phyloP scores from a whole-genome alignment of 2,113 vertebrate species.

The Pachycephala philippinensis region DNA sequence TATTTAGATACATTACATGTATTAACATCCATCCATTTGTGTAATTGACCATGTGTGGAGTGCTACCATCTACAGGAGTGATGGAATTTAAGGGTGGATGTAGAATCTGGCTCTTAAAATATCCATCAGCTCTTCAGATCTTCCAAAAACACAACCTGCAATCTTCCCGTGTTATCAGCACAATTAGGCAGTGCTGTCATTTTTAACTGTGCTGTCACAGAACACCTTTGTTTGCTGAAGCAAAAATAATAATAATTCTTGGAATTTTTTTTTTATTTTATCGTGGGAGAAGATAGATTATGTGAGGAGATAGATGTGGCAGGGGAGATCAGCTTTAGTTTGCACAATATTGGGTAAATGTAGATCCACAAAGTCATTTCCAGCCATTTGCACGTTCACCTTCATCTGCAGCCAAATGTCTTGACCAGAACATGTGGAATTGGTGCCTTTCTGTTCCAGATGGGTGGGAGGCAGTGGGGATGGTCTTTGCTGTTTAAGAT shows the following conservation, averaged over 20 bases:
- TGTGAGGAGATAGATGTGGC: background rate
- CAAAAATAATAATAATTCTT: background rate
- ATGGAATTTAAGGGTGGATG: background rate
- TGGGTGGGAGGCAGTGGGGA: background rate
- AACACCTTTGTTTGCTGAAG: background rate
- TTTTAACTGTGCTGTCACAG: background rate
- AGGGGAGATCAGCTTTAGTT: background rate
- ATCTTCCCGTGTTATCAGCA: background rate
- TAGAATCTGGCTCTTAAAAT: background rate
- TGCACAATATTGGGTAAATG: background rate
- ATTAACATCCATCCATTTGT: background rate
- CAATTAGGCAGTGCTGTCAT: background rate
- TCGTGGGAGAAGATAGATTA: background rate
- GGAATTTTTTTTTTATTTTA: background rate
- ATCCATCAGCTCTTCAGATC: background rate
- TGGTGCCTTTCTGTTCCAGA: background rate
- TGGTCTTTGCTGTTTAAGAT: slow-evolving; percentile 13
- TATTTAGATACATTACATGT: background rate
- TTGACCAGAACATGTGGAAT: background rate
- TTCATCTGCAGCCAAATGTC: background rate
- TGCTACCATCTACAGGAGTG: background rate
- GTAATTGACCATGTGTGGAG: rapidly evolving
- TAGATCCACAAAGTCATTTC: background rate
- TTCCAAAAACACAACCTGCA: background rate
- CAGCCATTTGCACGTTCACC: background rate